These are phyloP conservation scores for Rhopalosiphum nymphaeae DNA, from an alignment of 2,888 invertebrate species.

Conservation along the genomic window DNA sequence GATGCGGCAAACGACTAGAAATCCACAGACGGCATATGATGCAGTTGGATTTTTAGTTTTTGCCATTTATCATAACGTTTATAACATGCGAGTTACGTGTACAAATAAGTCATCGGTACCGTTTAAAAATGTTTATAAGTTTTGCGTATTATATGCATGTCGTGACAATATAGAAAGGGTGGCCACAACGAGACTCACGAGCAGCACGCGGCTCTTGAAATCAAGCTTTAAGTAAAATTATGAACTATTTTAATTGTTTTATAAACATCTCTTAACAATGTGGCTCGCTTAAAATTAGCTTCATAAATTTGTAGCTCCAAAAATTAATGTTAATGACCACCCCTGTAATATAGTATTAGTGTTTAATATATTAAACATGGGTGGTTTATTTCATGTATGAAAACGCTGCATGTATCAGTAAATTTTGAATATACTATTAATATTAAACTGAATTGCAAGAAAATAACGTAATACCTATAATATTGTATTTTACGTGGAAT, in stretches of 20 bases:
- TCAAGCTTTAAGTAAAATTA: no score
- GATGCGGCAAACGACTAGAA: conserved; percentile 62
- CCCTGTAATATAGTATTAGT: no score
- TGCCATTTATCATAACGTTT: neutral
- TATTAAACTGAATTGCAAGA: neutral
- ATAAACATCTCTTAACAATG: no score
- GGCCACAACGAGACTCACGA: no score
- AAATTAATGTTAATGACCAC: no score
- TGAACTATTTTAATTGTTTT: no score
- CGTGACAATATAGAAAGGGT: neutral
- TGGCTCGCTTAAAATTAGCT: no score
- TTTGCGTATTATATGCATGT: neutral
- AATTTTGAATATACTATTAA: neutral
- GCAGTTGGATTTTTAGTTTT: neutral
- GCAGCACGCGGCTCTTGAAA: no score
- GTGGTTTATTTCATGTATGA: neutral
- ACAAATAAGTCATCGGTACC: neutral
- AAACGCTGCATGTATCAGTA: neutral
- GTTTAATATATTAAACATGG: neutral
- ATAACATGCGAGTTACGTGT: neutral
- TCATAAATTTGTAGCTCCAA: no score
- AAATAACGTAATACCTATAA: neutral
- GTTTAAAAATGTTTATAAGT: neutral
- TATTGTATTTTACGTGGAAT: neutral
- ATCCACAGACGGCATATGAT: conserved; percentile 10